Base-by-base conservation (phyloP, 2,888 invertebrate species). In the Meliscaeva auricollis region DNA sequence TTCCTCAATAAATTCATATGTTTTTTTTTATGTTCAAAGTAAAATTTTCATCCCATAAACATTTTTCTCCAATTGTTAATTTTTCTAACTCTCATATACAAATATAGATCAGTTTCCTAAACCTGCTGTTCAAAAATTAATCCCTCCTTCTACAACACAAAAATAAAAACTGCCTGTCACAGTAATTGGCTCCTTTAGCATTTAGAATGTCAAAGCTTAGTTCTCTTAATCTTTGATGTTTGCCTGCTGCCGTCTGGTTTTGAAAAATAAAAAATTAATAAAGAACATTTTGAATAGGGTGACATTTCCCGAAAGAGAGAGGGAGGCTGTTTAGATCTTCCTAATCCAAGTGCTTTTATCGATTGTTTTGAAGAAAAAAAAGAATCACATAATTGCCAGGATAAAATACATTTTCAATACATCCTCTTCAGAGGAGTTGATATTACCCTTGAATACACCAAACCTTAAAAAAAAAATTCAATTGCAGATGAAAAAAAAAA, bases 131-230 rank as follows among this genome's bases (percentile, higher is more conserved):
- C 11, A 20, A 64, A 9, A 64, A 46, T 64, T 64, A 64, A 46
- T 64, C 30, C 17, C 64, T 30, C 46, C 1, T 46, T 17, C 17
- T 26, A 30, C 15, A 13, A 7, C n/a, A n/a, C 3, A 15, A 44
- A 15, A 8, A 15, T 44, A 22, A 50, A 46, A 64, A 46, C 64
- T 30, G 64, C 46, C 64, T 64, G 64, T 46, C 64, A 64, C 30
- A 64, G 64, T 64, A 64, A 64, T 64, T 64, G 64, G 32, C 46
- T 64, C 15, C 26, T 62, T 62, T 46, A 46, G 17, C 32, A 7
- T 64, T 64, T 32, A 64, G 30, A 30, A 46, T 46, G 30, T 64
- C 64, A 64, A 64, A 46, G 64, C 30, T 17, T 46, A 26, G 41
- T 6, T 30, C 44, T 46, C 62, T 46, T 64, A 46, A 46, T 46